Conservation (phyloP, 2,113 vertebrate genomes). For the Scartelaos histophorus region DNA sequence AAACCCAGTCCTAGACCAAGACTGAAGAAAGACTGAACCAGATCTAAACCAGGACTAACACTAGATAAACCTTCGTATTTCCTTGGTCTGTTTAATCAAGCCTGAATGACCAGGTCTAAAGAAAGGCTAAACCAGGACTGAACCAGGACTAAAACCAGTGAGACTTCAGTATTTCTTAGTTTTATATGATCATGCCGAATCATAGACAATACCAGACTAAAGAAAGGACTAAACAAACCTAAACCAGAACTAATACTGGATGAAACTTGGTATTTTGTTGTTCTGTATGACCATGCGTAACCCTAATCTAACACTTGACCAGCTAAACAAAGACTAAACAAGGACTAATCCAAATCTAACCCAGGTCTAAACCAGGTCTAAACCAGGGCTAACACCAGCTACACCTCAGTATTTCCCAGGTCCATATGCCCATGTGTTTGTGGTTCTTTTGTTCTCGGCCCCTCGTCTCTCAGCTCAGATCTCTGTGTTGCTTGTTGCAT, state of each 20-base stretch:
- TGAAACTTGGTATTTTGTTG: too few relatives aligned
- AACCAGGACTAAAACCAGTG: background rate
- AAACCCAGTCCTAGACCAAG: background rate
- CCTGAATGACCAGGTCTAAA: too few relatives aligned
- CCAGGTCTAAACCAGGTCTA: background rate
- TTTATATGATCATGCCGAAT: background rate
- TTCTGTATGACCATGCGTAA: background rate
- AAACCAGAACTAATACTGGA: background rate
- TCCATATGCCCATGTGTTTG: conserved; percentile 2
- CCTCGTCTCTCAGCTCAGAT: conserved; percentile 26
- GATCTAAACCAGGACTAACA: background rate
- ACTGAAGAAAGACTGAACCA: background rate
- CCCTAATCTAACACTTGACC: background rate
- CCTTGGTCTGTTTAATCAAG: too few relatives aligned
- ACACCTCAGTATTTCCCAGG: background rate
- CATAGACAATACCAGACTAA: background rate
- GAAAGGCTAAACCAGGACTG: background rate
- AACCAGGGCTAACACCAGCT: background rate
- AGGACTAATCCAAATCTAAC: background rate
- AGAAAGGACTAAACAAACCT: background rate
- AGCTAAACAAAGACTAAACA: background rate
- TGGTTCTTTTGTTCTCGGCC: conserved; percentile 70
- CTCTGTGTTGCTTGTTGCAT: conserved; percentile 49
- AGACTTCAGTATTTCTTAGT: too few relatives aligned
- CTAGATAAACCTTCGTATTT: background rate